Base-by-base conservation (phyloP, 2,888 invertebrate genomes). In the Ormyrus thymus region DNA sequence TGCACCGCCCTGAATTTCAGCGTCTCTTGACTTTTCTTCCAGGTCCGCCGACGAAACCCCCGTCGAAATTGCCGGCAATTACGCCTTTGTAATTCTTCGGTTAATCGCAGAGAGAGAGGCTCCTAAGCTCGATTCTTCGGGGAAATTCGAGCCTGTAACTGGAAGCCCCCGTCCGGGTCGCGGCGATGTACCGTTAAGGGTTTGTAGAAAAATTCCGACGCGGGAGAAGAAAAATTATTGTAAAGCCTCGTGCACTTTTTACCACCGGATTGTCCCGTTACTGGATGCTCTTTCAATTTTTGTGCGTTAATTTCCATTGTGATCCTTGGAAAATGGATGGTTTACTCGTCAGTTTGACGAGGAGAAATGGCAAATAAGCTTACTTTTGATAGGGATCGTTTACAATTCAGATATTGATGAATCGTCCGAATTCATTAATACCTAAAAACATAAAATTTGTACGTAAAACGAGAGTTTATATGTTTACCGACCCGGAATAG, bases 121-220 rank as follows among this genome's bases (percentile, higher is more conserved):
- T 71, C 56, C 61, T 56, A 69, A 64, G 56, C 29, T 79, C 56
- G 48, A 72, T 79, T 71, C 66, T 46, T 66, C 61, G 10, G 15
- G 29, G 66, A 66, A 79, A 79, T 50, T 70, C 51, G 53, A 76
- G 62, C 45, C 55, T 13, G 72, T 76, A 76, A 76, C 72, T 68
- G 68, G 62, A 79, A 51, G 58, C 50, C 50, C n/a, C 64, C 46
- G 51, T 8, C 8, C 64, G 13, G 50, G 48, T 62, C 55, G 58
- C 29, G 61, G 51, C 29, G 29, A 0, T 29, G 4, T 76, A 68
- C 79, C 79, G 71, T 75, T 78, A 72, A 64, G 50, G 66, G 7
- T 5, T 53, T 13, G 29, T 29, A 61, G 15, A 45, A 76, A 76
- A 66, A 29, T 4, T 62, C 53, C 15, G 11, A 0, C 7, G 59